phyloP scores from a whole-genome alignment of 2,113 vertebrate species.

The Cygnus atratus region DNA sequence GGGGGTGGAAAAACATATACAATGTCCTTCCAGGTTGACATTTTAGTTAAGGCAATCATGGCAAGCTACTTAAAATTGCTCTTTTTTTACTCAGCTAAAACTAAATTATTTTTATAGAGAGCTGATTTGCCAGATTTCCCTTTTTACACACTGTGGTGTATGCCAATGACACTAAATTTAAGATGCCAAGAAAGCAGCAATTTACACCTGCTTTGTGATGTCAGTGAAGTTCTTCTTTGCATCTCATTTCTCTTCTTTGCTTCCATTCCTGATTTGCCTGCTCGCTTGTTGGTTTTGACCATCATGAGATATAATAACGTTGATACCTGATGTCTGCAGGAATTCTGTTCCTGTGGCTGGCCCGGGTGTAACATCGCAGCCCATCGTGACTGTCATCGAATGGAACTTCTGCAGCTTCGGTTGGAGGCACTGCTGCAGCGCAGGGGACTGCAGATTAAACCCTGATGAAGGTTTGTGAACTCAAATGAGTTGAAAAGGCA shows the following conservation, averaged over 20 bases:
- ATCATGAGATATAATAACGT: neutral
- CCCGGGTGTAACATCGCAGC: neutral
- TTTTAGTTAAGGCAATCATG: neutral
- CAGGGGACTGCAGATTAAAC: neutral
- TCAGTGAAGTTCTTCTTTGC: neutral
- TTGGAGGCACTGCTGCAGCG: neutral
- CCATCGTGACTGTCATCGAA: neutral
- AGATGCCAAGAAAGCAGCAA: neutral
- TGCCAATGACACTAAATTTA: neutral
- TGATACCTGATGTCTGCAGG: neutral
- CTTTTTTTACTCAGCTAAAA: neutral
- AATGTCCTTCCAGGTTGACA: neutral
- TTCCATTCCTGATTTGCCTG: neutral
- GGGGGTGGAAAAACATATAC: neutral
- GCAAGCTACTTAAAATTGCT: neutral
- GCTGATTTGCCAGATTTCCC: neutral
- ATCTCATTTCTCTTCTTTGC: neutral
- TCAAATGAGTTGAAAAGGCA: neutral
- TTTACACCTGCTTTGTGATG: neutral
- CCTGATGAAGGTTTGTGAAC: neutral
- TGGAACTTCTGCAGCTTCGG: neutral
- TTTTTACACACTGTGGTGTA: neutral
- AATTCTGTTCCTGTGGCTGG: neutral
- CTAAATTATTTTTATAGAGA: neutral
- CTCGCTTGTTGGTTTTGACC: neutral